These are phyloP conservation scores for Aproaerema taeniolella DNA, from an alignment of 2,888 invertebrate species.

Conservation along the genomic window DNA sequence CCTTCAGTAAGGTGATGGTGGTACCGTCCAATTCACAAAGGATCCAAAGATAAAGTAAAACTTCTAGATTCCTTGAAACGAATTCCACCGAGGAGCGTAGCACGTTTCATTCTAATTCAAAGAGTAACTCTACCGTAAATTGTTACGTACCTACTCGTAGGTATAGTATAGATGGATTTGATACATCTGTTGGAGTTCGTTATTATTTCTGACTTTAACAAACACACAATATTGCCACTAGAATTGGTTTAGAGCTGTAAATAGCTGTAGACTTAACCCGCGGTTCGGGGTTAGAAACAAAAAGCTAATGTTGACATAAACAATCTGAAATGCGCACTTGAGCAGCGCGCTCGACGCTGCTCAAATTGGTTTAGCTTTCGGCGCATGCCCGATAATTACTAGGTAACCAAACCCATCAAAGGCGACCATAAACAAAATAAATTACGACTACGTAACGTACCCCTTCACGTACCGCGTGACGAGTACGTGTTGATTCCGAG, in stretches of 20 bases:
- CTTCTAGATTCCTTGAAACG: too few relatives aligned
- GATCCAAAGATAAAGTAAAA: too few relatives aligned
- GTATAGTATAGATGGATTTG: too few relatives aligned
- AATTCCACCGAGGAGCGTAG: too few relatives aligned
- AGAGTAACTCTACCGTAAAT: too few relatives aligned
- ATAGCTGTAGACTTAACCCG: slow-evolving; percentile 40
- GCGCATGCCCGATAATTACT: slow-evolving; percentile 67
- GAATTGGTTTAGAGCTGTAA: slow-evolving; percentile 33
- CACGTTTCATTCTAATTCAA: too few relatives aligned
- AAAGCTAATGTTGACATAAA: slow-evolving; percentile 61
- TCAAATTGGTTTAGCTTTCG: slow-evolving; percentile 64
- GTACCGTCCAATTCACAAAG: too few relatives aligned
- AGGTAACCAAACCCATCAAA: slow-evolving; percentile 59
- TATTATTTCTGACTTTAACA: slow-evolving; percentile 13
- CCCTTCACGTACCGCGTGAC: slow-evolving; percentile 46
- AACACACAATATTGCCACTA: slow-evolving; percentile 8
- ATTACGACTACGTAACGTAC: slow-evolving; percentile 47
- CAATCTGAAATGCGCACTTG: slow-evolving; percentile 64
- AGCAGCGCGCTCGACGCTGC: slow-evolving; percentile 40
- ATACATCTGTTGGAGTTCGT: slow-evolving; percentile 21
- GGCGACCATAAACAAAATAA: slow-evolving; percentile 65
- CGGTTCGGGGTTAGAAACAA: slow-evolving; percentile 33
- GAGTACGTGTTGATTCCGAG: slow-evolving; percentile 30
- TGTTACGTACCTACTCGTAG: too few relatives aligned
- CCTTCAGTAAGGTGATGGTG: too few relatives aligned